Evolutionary conservation across 2,888 invertebrate species (phyloP), one percentile per base, ranked within the genome.

Genomic region (Biston stratarius): DNA sequence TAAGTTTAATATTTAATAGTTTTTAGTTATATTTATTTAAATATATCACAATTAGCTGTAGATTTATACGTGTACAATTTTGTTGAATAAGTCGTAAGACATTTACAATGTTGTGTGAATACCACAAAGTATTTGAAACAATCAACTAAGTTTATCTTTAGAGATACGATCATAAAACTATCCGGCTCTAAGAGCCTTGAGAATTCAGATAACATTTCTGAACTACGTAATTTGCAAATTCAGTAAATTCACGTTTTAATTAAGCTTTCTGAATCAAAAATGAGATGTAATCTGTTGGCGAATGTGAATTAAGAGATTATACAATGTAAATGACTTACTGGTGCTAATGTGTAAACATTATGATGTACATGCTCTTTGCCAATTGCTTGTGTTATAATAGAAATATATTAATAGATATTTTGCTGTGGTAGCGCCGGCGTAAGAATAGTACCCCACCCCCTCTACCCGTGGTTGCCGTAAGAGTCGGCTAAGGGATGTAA

Each of bases 191-290:
- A 59, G 57, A 70, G 60, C 77, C 79, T 83, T 80, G 79, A 74
- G 66, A 70, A 34, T 49, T 55, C 10, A 55, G 59, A 51, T 59
- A 48, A 49, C 59, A 59, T 59, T 59, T 59, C 59, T 40, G 49
- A 59, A 76, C 47, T 33, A 45, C 67, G 57, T 55, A 56, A 61
- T 62, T 62, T 64, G 61, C 63, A 33, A 69, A 62, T 67, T 67
- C 33, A 73, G 61, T 61, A 33, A 69, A 62, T 67, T 67, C 33
- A 73, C 77, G 77, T 33, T 24, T 12, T 79, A 82, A 80, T 79
- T 70, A 66, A 72, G 68, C 71, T 14, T 72, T 78, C 79, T 77
- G 69, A 71, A 80, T 77, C 73, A 72, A 74, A n/a, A 78, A 78
- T 75, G 61, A 68, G 72, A 36, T 53, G 64, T 71, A 72, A 59